Evolutionary conservation across 2,113 vertebrate species (phyloP).

Genomic region (Pampusana beccarii): DNA sequence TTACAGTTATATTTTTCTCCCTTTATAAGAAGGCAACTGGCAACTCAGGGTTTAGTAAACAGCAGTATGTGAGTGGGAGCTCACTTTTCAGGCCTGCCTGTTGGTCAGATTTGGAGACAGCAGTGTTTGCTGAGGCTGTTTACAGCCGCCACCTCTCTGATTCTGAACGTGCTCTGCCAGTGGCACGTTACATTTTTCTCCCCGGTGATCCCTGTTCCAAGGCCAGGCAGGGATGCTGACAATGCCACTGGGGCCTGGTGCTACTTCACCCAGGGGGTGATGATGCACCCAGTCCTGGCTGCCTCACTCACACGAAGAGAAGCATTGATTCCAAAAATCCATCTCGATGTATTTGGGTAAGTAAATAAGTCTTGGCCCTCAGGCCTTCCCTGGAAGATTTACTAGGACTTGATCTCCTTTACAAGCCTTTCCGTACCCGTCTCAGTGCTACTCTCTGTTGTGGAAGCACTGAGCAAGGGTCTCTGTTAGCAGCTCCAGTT

Average conservation of each 20-base stretch:
- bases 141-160: not conserved
- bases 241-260: not conserved
- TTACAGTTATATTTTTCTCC: not conserved
- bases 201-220: not conserved
- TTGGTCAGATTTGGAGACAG: not conserved
- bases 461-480: not conserved
- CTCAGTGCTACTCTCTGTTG: not conserved
- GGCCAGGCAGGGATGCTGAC: not conserved
- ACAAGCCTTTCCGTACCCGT: not conserved
- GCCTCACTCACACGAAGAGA: accelerated
- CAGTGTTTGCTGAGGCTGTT: not conserved
- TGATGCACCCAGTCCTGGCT: not conserved
- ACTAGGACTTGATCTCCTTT: not conserved
- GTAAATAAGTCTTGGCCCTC: not conserved
- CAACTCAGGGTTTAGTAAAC: not conserved
- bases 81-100: not conserved
- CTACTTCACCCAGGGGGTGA: not conserved
- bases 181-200: not conserved
- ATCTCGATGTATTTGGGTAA: not conserved
- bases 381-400: not conserved
- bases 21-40: not conserved
- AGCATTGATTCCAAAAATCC: not conserved
- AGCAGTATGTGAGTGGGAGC: not conserved
- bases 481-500: accelerated
- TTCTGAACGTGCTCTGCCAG: not conserved